Conservation (phyloP, 2,888 invertebrate species). For the Drosophila bunnanda region DNA sequence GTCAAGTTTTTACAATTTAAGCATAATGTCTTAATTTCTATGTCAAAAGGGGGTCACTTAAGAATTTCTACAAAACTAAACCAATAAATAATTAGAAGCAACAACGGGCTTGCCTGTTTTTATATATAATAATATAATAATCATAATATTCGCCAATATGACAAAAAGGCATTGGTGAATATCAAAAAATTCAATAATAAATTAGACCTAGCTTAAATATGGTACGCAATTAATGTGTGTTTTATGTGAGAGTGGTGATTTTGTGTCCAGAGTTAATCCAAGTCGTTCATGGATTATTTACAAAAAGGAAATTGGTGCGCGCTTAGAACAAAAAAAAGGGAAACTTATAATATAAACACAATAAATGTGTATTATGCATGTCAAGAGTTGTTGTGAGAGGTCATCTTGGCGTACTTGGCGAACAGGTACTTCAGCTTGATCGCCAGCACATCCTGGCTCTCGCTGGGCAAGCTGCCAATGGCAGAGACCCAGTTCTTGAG, state of each 20-base stretch:
- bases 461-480: slow-evolving; percentile 34
- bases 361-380: not conserved
- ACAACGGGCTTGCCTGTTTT: not conserved
- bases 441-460: slow-evolving; percentile 9
- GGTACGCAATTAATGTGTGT: not conserved
- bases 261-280: not conserved
- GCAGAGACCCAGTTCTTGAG: slow-evolving; percentile 75
- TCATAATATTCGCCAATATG: not conserved
- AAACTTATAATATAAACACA: not conserved
- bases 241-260: not conserved
- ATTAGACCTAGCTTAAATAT: not conserved
- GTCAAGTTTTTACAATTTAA: not conserved
- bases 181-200: not conserved
- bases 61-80: not conserved
- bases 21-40: not conserved
- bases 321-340: not conserved
- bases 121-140: not conserved
- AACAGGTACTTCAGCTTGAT: slow-evolving; percentile 46
- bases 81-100: not conserved
- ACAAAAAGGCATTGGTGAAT: not conserved
- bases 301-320: not conserved
- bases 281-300: not conserved
- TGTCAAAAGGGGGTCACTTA: not conserved
- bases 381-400: not conserved
- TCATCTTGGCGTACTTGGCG: slow-evolving; percentile 43